Conservation (phyloP, 1,140 invertebrate genomes). For the Habropoda laboriosa region DNA sequence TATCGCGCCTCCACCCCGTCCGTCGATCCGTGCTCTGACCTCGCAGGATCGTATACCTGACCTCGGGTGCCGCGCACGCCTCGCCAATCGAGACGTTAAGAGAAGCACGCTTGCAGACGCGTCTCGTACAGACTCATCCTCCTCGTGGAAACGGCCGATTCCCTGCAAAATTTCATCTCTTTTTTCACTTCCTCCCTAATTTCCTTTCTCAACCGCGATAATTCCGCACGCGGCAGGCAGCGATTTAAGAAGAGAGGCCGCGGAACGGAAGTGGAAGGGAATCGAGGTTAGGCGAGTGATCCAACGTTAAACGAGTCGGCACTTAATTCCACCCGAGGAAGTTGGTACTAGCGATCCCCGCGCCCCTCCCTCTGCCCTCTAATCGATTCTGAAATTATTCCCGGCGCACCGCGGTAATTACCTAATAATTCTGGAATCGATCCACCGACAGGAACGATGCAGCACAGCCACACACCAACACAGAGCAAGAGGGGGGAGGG, state of each 20-base stretch:
- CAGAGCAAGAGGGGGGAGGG: no score
- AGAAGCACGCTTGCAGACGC: constrained; percentile 7
- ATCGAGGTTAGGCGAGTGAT: constrained; percentile 12
- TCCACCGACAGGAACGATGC: constrained; percentile 37
- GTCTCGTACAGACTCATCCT: constrained; percentile 37
- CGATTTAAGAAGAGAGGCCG: not conserved
- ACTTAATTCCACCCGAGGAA: constrained; percentile 40
- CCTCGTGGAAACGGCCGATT: constrained; percentile 30
- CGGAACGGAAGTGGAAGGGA: not conserved
- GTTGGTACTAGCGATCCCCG: constrained; percentile 26
- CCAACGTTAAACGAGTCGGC: constrained; percentile 35
- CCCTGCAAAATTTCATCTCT: constrained; percentile 54
- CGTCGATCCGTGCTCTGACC: constrained; percentile 9
- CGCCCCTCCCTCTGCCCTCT: not conserved
- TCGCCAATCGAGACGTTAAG: constrained; percentile 55
- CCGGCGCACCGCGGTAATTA: constrained; percentile 60
- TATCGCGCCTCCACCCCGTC: constrained; percentile 24
- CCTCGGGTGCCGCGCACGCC: not conserved
- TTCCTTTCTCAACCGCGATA: not conserved
- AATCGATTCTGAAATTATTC: constrained; percentile 67
- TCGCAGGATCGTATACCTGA: constrained; percentile 25
- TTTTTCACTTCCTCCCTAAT: not conserved
- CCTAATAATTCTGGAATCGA: constrained; percentile 67
- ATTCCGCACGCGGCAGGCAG: no score
- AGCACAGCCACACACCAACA: not conserved